These are phyloP conservation scores for Bathynomus jamesi DNA, from an alignment of 1,140 invertebrate genomes.

Conservation along the genomic window DNA sequence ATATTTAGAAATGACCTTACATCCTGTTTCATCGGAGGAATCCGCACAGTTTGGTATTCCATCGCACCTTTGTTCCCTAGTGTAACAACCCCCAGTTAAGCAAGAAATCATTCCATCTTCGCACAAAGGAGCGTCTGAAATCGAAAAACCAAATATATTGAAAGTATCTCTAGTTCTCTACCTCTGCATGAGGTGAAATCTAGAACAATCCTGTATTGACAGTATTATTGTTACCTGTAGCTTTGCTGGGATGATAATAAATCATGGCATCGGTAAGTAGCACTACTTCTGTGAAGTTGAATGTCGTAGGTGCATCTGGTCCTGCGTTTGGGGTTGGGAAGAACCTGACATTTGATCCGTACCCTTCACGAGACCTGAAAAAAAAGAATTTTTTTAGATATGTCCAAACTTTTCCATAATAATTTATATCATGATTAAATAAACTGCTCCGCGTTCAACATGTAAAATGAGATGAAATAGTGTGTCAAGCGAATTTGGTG, in stretches of 20 bases:
- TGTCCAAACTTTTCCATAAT: too few relatives aligned
- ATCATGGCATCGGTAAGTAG: conserved; percentile 44
- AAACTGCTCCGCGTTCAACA: too few relatives aligned
- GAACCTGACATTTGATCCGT: conserved; percentile 42
- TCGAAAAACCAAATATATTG: background rate
- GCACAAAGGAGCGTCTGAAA: conserved; percentile 29
- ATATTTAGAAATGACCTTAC: too few relatives aligned
- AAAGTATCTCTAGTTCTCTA: too few relatives aligned
- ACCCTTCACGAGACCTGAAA: conserved; percentile 41
- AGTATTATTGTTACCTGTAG: conserved; percentile 9
- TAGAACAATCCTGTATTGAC: background rate
- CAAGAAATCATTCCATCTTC: conserved; percentile 9
- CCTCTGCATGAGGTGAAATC: too few relatives aligned
- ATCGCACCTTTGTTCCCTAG: conserved; percentile 42
- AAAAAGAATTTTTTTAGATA: too few relatives aligned
- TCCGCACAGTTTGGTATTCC: conserved; percentile 43
- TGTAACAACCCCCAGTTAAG: conserved; percentile 41
- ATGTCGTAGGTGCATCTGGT: conserved; percentile 43
- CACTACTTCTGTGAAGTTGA: conserved; percentile 43
- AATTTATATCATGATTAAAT: too few relatives aligned
- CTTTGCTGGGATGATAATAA: conserved; percentile 29
- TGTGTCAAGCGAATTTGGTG: too few relatives aligned
- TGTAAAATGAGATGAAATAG: too few relatives aligned
- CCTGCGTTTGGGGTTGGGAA: conserved; percentile 44
- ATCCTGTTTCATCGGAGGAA: conserved; percentile 45